These are phyloP conservation scores for Melanotaenia maccullochi DNA, from an alignment of 2,797 vertebrate genomes.

Conservation along the genomic window DNA sequence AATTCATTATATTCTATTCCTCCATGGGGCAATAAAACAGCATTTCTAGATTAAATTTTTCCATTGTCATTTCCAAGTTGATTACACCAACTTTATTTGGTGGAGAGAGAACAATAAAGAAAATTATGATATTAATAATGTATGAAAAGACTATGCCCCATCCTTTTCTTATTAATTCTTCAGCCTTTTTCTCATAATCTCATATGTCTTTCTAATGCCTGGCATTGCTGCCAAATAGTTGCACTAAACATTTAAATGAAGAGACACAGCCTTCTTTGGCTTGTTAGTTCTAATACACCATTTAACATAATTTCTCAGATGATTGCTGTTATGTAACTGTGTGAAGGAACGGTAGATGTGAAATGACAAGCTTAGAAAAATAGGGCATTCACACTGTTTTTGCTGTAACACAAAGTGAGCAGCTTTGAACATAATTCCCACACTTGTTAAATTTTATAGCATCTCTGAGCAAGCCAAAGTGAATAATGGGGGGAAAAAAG, in stretches of 20 bases:
- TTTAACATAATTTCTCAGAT: slow-evolving; percentile 46
- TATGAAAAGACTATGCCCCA: slow-evolving; percentile 14
- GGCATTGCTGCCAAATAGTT: slow-evolving; percentile 33
- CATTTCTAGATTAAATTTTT: too few species aligned
- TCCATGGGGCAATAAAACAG: too few species aligned
- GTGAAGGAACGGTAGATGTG: slow-evolving; percentile 22
- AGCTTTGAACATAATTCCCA: slow-evolving; percentile 29
- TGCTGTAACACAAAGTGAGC: slow-evolving; percentile 1
- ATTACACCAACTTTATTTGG: neutral
- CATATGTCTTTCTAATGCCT: slow-evolving; percentile 32
- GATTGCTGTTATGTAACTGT: slow-evolving; percentile 22
- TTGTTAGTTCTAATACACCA: slow-evolving; percentile 31
- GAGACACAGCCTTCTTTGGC: slow-evolving; percentile 37
- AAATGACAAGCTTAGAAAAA: slow-evolving; percentile 17
- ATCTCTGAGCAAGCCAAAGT: neutral
- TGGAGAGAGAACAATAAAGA: slow-evolving; percentile 6
- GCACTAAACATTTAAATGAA: slow-evolving; percentile 51
- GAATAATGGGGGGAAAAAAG: slow-evolving; percentile 9
- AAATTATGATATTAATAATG: slow-evolving; percentile 21
- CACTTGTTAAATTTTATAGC: slow-evolving; percentile 14
- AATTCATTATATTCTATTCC: neutral
- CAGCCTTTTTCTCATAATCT: slow-evolving; percentile 27
- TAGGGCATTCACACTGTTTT: slow-evolving; percentile 4
- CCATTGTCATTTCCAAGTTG: too few species aligned
- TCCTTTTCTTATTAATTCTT: slow-evolving; percentile 10